These are phyloP conservation scores for Melinaea menophilus DNA, from an alignment of 2,888 invertebrate species.

Conservation along the genomic window DNA sequence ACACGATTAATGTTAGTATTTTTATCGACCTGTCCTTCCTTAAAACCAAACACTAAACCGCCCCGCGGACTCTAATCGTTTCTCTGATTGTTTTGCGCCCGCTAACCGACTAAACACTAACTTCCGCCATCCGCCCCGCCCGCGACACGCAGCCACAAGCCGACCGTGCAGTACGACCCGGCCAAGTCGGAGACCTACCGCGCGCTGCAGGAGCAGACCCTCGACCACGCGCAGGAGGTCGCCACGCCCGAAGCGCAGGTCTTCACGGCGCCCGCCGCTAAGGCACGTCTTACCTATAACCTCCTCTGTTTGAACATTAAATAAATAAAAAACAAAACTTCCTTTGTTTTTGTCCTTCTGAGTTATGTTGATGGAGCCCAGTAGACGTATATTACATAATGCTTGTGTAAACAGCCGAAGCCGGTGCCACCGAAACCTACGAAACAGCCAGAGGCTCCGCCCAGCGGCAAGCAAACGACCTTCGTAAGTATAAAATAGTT, in stretches of 20 bases:
- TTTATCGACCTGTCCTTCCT: slow-evolving; percentile 91
- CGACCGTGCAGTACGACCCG: slow-evolving; percentile 89
- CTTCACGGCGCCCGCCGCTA: slow-evolving; percentile 82
- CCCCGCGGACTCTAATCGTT: slow-evolving; percentile 57
- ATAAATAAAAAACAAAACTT: no score
- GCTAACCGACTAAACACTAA: slow-evolving; percentile 76
- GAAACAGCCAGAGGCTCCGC: slow-evolving; percentile 53
- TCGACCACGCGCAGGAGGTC: slow-evolving; percentile 82
- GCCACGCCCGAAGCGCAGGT: slow-evolving; percentile 85
- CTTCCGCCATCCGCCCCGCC: slow-evolving; percentile 52
- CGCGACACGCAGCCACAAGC: slow-evolving; percentile 75
- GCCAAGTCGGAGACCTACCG: slow-evolving; percentile 92
- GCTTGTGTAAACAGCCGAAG: slow-evolving; percentile 32
- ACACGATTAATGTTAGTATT: slow-evolving; percentile 82
- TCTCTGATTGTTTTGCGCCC: slow-evolving; percentile 67
- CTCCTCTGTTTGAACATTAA: no score
- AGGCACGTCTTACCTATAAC: slow-evolving; percentile 54
- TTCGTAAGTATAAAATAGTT: slow-evolving; percentile 57
- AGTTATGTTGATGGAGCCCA: no score
- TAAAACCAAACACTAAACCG: slow-evolving; percentile 79
- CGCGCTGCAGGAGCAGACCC: slow-evolving; percentile 88
- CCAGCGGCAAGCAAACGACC: slow-evolving; percentile 69
- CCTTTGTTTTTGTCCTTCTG: no score
- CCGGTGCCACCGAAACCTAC: slow-evolving; percentile 63
- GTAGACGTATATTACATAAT: background rate